Evolutionary conservation across 2,797 vertebrate genomes (phyloP).

Genomic region (Myripristis jacobus): DNA sequence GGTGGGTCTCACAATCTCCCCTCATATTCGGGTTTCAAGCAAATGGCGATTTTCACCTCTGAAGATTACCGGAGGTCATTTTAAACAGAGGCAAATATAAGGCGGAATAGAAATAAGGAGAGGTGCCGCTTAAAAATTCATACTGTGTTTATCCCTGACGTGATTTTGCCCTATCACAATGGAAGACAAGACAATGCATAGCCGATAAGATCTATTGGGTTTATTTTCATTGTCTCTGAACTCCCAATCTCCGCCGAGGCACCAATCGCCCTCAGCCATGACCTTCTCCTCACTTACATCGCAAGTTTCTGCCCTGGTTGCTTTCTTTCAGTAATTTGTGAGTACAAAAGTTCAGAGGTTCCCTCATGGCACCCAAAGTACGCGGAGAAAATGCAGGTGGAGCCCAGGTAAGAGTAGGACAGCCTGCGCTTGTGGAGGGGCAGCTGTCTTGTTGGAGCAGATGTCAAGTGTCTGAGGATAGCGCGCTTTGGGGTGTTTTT

Average conservation of each 20-base stretch:
- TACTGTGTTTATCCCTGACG: constrained; percentile 79
- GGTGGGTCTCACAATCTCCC: constrained; percentile 64
- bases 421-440: neutral
- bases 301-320: constrained; percentile 38
- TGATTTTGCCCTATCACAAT: constrained; percentile 74
- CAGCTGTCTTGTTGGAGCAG: neutral
- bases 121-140: constrained; percentile 79
- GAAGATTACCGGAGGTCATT: constrained; percentile 83
- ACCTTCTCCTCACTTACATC: constrained; percentile 71
- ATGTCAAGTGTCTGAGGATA: neutral
- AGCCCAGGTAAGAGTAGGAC: neutral
- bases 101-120: constrained; percentile 73
- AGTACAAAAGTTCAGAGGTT: constrained; percentile 8
- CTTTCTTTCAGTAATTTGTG: constrained; percentile 46
- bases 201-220: constrained; percentile 79
- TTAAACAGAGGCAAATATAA: constrained; percentile 53
- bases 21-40: constrained; percentile 71
- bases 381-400: neutral
- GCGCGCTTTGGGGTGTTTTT: neutral
- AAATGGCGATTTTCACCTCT: constrained; percentile 76
- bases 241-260: constrained; percentile 60
- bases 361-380: neutral
- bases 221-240: constrained; percentile 76
- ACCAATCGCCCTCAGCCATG: constrained; percentile 51
- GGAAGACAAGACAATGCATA: constrained; percentile 78